A percentile compares a stretch with the other conserved stretches of the same genome.
Evolutionary conservation across 2,797 vertebrate genomes (phyloP).

Genomic region (Fratercula arctica): DNA sequence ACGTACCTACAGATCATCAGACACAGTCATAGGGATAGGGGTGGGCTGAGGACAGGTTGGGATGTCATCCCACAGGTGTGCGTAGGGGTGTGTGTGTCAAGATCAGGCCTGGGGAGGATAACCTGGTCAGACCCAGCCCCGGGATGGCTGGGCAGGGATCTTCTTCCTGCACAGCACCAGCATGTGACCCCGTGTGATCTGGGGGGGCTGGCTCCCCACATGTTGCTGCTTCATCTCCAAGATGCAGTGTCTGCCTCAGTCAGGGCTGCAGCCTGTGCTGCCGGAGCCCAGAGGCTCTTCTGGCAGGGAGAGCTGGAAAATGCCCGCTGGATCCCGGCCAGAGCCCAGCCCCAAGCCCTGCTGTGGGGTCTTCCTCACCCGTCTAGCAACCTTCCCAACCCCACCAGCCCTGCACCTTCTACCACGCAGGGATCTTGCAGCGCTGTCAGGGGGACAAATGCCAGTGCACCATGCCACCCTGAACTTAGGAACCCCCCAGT

Average conservation of each 20-base stretch:
- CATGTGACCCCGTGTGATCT: background rate
- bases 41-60: background rate
- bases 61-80: background rate
- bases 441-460: accelerated
- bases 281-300: background rate
- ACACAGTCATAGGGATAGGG: too few species aligned
- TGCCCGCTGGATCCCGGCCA: background rate
- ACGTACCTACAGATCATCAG: background rate
- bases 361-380: background rate
- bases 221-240: background rate
- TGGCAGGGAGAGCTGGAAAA: background rate
- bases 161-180: background rate
- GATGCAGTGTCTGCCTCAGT: background rate
- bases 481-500: background rate
- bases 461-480: background rate
- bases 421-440: background rate
- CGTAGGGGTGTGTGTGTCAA: background rate
- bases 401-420: background rate
- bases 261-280: background rate
- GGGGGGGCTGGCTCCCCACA: too few species aligned
- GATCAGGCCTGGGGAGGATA: background rate
- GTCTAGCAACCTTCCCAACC: background rate
- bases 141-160: background rate
- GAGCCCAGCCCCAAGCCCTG: background rate
- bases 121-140: background rate